phyloP scores from a whole-genome alignment of 2,113 vertebrate genomes.

The Copsychus sechellarum region DNA sequence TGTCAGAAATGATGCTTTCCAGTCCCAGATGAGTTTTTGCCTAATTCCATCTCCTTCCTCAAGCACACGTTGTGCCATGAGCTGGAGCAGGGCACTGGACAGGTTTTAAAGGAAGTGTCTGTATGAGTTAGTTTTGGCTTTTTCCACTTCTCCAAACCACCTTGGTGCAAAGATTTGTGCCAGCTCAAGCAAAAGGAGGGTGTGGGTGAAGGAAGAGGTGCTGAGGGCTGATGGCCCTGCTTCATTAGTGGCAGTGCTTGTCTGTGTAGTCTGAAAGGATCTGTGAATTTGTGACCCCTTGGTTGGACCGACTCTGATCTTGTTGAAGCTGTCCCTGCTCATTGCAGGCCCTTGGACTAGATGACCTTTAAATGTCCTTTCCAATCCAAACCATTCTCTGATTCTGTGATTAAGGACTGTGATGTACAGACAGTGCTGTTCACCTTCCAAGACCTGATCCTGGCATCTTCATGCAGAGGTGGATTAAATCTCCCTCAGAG shows the following conservation, averaged over 20 bases:
- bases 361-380: neutral
- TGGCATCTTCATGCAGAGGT: neutral
- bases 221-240: neutral
- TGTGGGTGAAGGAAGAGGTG: neutral
- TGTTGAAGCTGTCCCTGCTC: neutral
- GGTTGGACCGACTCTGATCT: accelerated
- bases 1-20: neutral
- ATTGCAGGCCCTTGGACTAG: neutral
- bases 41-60: neutral
- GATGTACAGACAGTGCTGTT: neutral
- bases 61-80: neutral
- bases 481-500: neutral
- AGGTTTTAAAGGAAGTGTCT: neutral
- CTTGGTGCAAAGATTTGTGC: neutral
- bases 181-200: neutral
- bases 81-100: neutral
- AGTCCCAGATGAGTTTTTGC: neutral
- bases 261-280: neutral
- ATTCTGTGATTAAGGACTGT: neutral
- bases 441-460: neutral
- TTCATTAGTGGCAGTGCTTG: neutral
- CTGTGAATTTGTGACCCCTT: neutral
- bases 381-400: neutral
- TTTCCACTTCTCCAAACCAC: neutral
- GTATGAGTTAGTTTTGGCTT: neutral